These are phyloP conservation scores for Ictalurus furcatus DNA, from an alignment of 2,113 vertebrate genomes.

Conservation along the genomic window DNA sequence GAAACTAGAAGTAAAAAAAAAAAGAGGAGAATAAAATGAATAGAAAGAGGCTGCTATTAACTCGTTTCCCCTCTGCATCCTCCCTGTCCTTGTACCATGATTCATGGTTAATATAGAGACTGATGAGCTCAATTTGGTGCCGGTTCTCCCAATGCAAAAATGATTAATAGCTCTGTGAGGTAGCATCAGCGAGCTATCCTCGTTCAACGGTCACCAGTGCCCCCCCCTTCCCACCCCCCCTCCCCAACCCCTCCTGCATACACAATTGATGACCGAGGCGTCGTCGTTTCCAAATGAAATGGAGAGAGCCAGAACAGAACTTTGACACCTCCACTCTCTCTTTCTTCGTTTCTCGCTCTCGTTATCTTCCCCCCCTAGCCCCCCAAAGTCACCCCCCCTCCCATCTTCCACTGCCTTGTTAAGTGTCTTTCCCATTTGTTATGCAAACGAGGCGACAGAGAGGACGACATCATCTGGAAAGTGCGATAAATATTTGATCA, in stretches of 20 bases:
- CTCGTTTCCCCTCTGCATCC: conserved; percentile 28
- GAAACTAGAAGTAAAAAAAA: not conserved
- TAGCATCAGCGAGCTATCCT: conserved; percentile 83
- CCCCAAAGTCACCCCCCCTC: not conserved
- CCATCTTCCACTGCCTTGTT: conserved; percentile 63
- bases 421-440: conserved; percentile 79
- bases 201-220: conserved; percentile 67
- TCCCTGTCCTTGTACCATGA: conserved; percentile 63
- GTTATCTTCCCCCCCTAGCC: conserved; percentile 3
- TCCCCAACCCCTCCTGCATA: conserved; percentile 74
- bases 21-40: not conserved
- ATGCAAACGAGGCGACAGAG: conserved; percentile 87
- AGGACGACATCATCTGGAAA: conserved; percentile 91
- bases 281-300: conserved; percentile 97
- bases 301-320: conserved; percentile 72
- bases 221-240: conserved; percentile 61
- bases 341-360: conserved; percentile 36
- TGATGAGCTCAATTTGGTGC: conserved; percentile 86
- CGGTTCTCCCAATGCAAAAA: conserved; percentile 75
- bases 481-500: conserved; percentile 99
- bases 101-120: conserved; percentile 82
- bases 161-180: conserved; percentile 89
- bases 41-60: conserved; percentile 12
- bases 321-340: conserved; percentile 65
- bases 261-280: conserved; percentile 88